Evolutionary conservation across 1,140 invertebrate species (phyloP).

Genomic region (Cyphomyrmex costatus): DNA sequence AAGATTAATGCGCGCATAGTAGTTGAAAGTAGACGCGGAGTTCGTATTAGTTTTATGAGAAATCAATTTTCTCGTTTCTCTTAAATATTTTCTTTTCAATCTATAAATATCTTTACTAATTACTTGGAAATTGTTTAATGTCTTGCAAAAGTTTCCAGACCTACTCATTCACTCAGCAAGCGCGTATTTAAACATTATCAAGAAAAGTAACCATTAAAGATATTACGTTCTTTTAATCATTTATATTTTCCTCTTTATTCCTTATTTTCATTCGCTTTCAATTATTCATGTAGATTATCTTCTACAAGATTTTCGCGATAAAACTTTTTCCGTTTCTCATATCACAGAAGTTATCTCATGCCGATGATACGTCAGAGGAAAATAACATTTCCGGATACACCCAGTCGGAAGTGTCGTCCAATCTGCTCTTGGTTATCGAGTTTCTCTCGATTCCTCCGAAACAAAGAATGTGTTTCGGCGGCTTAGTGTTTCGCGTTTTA

Average conservation of each 20-base stretch:
- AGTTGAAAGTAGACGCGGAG: conserved; percentile 11
- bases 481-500: conserved; percentile 12
- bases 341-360: conserved; percentile 23
- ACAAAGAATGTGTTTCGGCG: not conserved
- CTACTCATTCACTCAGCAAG: conserved; percentile 15
- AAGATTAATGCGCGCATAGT: conserved; percentile 37
- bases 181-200: conserved; percentile 50
- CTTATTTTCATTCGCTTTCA: not conserved
- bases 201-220: conserved; percentile 30
- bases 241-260: not conserved
- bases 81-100: conserved; percentile 54
- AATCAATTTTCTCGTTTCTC: conserved; percentile 37
- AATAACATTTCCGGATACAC: conserved; percentile 44
- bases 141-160: conserved; percentile 32
- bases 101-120: conserved; percentile 48
- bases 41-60: conserved; percentile 30
- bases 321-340: conserved; percentile 1
- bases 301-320: not conserved
- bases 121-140: conserved; percentile 54
- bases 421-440: conserved; percentile 37
- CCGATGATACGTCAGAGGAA: conserved; percentile 29
- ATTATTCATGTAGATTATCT: conserved; percentile 34
- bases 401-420: conserved; percentile 28
- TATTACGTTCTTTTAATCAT: not conserved
- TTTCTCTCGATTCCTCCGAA: conserved; percentile 9